Conservation (phyloP, 2,888 invertebrate species). For the Malacosoma neustria region DNA sequence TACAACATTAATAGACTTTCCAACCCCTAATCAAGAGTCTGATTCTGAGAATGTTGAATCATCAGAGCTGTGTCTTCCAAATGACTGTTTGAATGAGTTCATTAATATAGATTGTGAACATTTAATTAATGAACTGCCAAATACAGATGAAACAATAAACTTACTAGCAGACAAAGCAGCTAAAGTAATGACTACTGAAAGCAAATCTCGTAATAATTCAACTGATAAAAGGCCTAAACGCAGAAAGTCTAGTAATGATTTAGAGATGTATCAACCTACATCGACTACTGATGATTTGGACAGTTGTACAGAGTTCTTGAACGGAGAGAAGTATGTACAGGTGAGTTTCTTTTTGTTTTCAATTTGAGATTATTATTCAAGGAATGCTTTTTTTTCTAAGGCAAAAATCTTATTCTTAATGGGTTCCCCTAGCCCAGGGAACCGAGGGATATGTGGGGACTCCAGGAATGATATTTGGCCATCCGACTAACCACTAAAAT, state of each 20-base stretch:
- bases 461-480: too few relatives aligned
- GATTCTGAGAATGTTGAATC: constrained; percentile 62
- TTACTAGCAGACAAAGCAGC: constrained; percentile 60
- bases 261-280: constrained; percentile 64
- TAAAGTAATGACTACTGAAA: constrained; percentile 59
- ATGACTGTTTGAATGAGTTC: constrained; percentile 62
- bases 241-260: constrained; percentile 55
- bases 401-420: too few relatives aligned
- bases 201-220: constrained; percentile 32
- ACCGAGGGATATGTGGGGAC: too few relatives aligned
- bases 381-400: too few relatives aligned
- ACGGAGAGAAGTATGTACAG: constrained; percentile 61
- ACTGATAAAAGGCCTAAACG: constrained; percentile 46
- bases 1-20: constrained; percentile 53
- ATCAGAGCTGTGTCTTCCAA: constrained; percentile 56
- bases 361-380: too few relatives aligned
- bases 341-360: constrained; percentile 21
- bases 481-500: too few relatives aligned
- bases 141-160: constrained; percentile 55
- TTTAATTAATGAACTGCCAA: constrained; percentile 36
- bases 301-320: constrained; percentile 44
- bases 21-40: constrained; percentile 54
- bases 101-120: constrained; percentile 55
- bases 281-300: constrained; percentile 64
- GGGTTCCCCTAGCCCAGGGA: too few relatives aligned